phyloP scores from a whole-genome alignment of 1,140 invertebrate species.

The Plutomurus gul region DNA sequence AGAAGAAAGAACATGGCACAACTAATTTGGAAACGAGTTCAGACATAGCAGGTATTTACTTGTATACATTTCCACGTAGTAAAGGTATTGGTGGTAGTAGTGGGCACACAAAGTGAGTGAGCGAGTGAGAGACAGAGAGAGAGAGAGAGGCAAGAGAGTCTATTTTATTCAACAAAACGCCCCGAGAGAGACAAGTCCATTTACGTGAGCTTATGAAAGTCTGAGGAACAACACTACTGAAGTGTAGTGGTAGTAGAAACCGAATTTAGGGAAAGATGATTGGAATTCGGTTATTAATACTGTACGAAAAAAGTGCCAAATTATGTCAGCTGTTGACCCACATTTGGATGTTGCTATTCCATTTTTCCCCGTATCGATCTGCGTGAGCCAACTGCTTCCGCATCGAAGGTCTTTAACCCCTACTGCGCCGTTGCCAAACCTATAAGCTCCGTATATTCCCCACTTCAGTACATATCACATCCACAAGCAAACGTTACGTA shows the following conservation, averaged over 20 bases:
- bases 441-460: slow-evolving; percentile 18
- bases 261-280: slow-evolving; percentile 27
- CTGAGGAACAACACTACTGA: neutral
- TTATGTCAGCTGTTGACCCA: slow-evolving; percentile 53
- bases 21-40: too few species aligned
- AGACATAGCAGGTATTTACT: neutral
- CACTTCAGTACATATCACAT: slow-evolving; percentile 1
- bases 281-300: slow-evolving; percentile 25
- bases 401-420: slow-evolving; percentile 53
- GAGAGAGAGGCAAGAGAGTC: slow-evolving; percentile 7
- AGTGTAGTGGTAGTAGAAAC: neutral
- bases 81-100: neutral
- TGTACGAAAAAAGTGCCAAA: slow-evolving; percentile 38
- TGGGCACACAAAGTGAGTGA: neutral
- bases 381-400: slow-evolving; percentile 46
- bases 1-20: too few species aligned
- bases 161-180: neutral
- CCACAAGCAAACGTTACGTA: neutral
- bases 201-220: neutral
- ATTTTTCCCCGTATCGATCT: slow-evolving; percentile 50
- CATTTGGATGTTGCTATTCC: slow-evolving; percentile 48
- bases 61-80: neutral
- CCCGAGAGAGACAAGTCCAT: neutral
- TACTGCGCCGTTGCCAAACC: slow-evolving; percentile 42
- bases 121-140: neutral